A percentile compares a stretch with the other conserved stretches of the same genome.
phyloP scores from a whole-genome alignment of 2,113 vertebrate species.

The Leptobrachium leishanense region DNA sequence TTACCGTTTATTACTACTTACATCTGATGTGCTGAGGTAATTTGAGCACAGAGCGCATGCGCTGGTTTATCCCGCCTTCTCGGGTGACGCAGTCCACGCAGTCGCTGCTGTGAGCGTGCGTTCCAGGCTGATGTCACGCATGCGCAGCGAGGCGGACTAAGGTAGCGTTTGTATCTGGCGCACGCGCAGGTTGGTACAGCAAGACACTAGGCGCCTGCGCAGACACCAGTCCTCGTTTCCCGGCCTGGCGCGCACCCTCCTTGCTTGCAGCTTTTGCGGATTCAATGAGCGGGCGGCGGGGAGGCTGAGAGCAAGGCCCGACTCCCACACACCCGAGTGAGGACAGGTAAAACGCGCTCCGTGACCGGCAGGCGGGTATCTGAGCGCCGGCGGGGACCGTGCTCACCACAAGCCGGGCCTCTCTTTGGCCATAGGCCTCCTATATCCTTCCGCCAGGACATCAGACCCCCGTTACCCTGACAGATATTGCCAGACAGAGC shows the following conservation, averaged over 20 bases:
- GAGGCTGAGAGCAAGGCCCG: not conserved
- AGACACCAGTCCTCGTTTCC: not conserved
- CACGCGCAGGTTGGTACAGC: no score
- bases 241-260: constrained; percentile 37
- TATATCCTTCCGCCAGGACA: no score
- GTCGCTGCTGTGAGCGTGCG: not conserved
- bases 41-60: not conserved
- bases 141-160: constrained; percentile 4
- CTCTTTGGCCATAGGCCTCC: no score
- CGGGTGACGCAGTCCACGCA: not conserved
- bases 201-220: constrained; percentile 18
- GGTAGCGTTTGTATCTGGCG: not conserved
- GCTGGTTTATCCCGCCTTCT: not conserved
- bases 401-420: no score
- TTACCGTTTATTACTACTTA: no score
- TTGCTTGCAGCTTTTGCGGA: constrained; percentile 15
- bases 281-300: constrained; percentile 31
- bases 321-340: not conserved
- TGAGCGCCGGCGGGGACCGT: not conserved
- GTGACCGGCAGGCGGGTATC: not conserved
- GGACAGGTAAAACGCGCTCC: not conserved
- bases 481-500: no score
- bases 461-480: no score
- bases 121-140: not conserved
- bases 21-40: no score